Conservation (phyloP, 2,113 vertebrate species). For the Struthio camelus region DNA sequence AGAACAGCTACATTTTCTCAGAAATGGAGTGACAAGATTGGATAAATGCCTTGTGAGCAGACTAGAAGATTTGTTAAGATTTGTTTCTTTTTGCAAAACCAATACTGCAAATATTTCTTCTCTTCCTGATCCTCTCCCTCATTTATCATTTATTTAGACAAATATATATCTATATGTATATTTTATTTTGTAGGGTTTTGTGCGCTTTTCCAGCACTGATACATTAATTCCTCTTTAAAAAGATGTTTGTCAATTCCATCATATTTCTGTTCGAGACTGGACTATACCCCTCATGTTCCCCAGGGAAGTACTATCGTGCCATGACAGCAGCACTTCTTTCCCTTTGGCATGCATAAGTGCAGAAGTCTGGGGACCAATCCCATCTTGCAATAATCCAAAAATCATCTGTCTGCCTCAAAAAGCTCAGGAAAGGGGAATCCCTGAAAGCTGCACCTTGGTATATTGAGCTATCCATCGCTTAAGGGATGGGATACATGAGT, state of each 20-base stretch:
- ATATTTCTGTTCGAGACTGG: neutral
- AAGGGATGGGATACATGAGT: rapidly evolving
- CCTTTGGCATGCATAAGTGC: neutral
- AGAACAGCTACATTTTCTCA: neutral
- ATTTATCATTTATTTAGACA: neutral
- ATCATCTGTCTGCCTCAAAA: neutral
- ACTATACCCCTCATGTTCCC: rapidly evolving
- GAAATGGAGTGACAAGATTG: neutral
- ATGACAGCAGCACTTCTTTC: neutral
- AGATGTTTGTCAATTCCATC: neutral
- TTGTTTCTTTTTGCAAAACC: neutral
- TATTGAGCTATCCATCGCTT: neutral
- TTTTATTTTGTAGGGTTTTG: neutral
- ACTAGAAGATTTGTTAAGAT: neutral
- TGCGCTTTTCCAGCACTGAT: neutral
- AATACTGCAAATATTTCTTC: neutral
- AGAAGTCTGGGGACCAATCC: neutral
- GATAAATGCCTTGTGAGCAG: neutral
- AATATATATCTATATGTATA: neutral
- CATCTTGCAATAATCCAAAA: neutral
- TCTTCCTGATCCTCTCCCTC: neutral
- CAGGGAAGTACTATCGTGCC: neutral
- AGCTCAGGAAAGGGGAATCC: neutral
- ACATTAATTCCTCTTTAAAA: neutral
- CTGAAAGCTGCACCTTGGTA: neutral